Evolutionary conservation across 2,888 invertebrate genomes (phyloP).

Genomic region (Mechanitis mazaeus): DNA sequence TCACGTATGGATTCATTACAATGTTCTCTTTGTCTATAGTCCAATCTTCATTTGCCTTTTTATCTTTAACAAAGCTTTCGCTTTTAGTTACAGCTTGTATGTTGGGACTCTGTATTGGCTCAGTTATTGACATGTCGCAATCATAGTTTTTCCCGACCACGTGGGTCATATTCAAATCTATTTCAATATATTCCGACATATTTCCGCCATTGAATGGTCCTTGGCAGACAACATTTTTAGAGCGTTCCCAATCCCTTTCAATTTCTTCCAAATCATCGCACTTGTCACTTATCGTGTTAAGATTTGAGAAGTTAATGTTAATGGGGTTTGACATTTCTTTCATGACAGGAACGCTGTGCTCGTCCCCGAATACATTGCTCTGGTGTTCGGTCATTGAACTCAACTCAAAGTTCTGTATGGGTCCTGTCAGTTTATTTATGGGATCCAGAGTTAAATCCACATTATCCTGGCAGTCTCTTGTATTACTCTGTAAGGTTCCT

Average conservation of each 20-base stretch:
- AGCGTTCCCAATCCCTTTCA: slow-evolving; percentile 45
- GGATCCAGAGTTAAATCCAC: slow-evolving; percentile 49
- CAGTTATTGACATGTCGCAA: slow-evolving; percentile 65
- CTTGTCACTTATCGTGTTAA: slow-evolving; percentile 39
- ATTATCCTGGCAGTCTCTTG: slow-evolving; percentile 38
- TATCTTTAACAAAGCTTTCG: slow-evolving; percentile 31
- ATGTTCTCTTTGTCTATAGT: slow-evolving; percentile 64
- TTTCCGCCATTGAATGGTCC: slow-evolving; percentile 39
- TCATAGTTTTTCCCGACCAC: slow-evolving; percentile 40
- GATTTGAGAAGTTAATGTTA: slow-evolving; percentile 53
- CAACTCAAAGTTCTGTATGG: slow-evolving; percentile 50
- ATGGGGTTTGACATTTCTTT: slow-evolving; percentile 52
- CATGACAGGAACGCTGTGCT: slow-evolving; percentile 41
- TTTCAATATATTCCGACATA: slow-evolving; percentile 56
- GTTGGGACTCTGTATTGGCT: slow-evolving; percentile 52
- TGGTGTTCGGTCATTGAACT: slow-evolving; percentile 53
- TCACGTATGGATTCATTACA: slow-evolving; percentile 52
- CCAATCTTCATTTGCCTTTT: slow-evolving; percentile 42
- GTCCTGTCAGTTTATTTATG: slow-evolving; percentile 42
- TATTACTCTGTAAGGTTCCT: slow-evolving; percentile 31
- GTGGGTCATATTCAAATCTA: slow-evolving; percentile 58
- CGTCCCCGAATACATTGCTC: slow-evolving; percentile 53
- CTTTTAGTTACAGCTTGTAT: slow-evolving; percentile 47
- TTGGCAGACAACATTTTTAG: slow-evolving; percentile 35
- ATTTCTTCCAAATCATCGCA: slow-evolving; percentile 61